Base-by-base conservation (phyloP, 1,140 invertebrate genomes). In the Cephus cinctus region DNA sequence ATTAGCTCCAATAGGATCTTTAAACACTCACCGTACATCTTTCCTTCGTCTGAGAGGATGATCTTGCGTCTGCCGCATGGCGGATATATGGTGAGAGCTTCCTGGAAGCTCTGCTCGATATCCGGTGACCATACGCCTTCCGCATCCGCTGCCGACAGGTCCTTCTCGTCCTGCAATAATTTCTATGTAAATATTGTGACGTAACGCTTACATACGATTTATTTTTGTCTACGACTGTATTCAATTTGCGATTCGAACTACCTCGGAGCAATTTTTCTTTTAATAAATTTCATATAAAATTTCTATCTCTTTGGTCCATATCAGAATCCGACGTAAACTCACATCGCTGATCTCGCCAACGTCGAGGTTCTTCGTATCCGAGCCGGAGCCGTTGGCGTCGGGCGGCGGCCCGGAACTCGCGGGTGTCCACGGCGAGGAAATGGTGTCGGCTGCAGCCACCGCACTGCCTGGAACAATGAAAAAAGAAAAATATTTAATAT, bases 91-190 rank as follows among this genome's bases (percentile, higher is more conserved):
- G 96, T 96, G 60, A 99, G 83, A 34, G 98, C 98, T 82, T 99
- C 97, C 77, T 99, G 96, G 79, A 99, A 99, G 78, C 94, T 96
- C 80, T 99, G 97, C 78, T 99, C 98, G 77, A 99, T 99, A 78
- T 99, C 97, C 41, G 96, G 93, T 77, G 93, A 96, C 98, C 98
- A 99, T 14, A 99, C 97, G 54, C 98, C 97, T 78, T 99, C 98
- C 40, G 96, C 97, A 78, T 99, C 97, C 54, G 90, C 90, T 55
- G 89, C 91, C 64, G 89, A 88, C 69, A 94, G 78, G 73, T 92
- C 89, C 74, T 90, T 90, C 80, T 90, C 87, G 75, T 94, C 90
- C 88, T 92, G 78, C 4, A 72, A 69, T n/a, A n/a, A n/a, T n/a
- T n/a, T n/a, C n/a, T n/a, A n/a, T n/a, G n/a, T n/a, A n/a, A n/a